Evolutionary conservation across 2,797 vertebrate genomes (phyloP), one percentile per base, ranked within the genome.

Genomic region (Petrocephalus schoutedeni): DNA sequence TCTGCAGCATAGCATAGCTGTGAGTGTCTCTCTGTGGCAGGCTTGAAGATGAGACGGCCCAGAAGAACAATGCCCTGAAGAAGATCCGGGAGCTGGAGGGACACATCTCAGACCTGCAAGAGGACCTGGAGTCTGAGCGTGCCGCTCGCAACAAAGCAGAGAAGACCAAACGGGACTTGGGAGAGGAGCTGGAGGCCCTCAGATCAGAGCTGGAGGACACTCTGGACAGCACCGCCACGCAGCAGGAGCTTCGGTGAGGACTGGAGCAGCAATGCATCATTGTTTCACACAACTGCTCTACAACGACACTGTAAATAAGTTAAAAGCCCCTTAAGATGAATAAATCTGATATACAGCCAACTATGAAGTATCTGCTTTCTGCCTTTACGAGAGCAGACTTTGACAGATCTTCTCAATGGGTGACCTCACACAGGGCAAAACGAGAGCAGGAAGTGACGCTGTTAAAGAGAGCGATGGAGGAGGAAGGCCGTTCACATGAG

Each of bases 141-240:
- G 96, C 95, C 0, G 97, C 98, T 6, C 95, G 97, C 88, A 98
- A 97, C 92, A 99, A 99, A 92, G 97, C 97, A 0, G 98, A 99
- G 93, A 99, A 99, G 91, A 96, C 97, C 92, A 98, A 97, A 92
- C 95, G 97, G 87, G 98, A 99, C 91, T 94, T 99, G 0, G 97
- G 97, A 1, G 98, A 99, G 91, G 98, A 99, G 95, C 94, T 99
- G 90, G 98, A 99, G 93, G 98, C 98, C 0, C 96, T 99, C 6
- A 98, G 98, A 92, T 97, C 97, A 0, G 98, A 99, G 94, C 95
- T 99, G 36, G 98, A 99, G 90, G 98, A 99, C 89, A 98, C 98
- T 0, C 89, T 99, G 91, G 98, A 99, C 93, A 98, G 96, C 90
- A 99, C 97, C 0, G 98, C 98, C 58, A 96, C 97, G 0, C 98